Evolutionary conservation across 2,888 invertebrate genomes (phyloP), one percentile per base, ranked within the genome.

Genomic region (Volucella inanis): DNA sequence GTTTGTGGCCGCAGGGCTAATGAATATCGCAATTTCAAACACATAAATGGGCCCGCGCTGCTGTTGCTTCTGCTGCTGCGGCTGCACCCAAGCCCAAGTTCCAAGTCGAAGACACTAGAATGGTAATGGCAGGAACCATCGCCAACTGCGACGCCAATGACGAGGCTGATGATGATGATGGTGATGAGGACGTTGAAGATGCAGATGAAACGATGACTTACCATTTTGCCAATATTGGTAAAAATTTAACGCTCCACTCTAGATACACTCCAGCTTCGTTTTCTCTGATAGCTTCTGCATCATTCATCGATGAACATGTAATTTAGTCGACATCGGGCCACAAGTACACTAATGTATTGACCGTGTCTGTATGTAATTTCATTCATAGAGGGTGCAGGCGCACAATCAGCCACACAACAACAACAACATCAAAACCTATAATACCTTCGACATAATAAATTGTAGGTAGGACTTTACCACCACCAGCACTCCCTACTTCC

Each of bases 11-110:
- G 57, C 72, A 64, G 82, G 86, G 77, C 82, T 86, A 86, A 86
- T 86, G 86, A 86, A 86, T 86, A 86, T 86, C 86, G 82, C 86
- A 86, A 86, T 86, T 86, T 86, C 78, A 82, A 82, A 86, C 86
- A 86, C 86, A 86, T 86, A 86, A 86, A 86, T 45, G 82, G 64
- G 38, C 59, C 82, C 72, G 85, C 76, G 72, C 67, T 50, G n/a
- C 55, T 39, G 45, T 8, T 57, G 43, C 43, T 15, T 15, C 45
- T 74, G 55, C 50, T 45, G 55, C 14, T 68, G 61, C 57, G 59
- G 68, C 43, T 54, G 67, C 68, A 55, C 62, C 55, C 65, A 49
- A 70, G 49, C 31, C 49, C 54, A 62, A 45, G 59, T 39, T 31
- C 6, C 31, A 65, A 67, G 59, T 45, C 52, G 45, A 74, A 38